Evolutionary conservation across 2,888 invertebrate species (phyloP), one percentile per base, ranked within the genome.

Genomic region (Chrysomela aeneicollis): DNA sequence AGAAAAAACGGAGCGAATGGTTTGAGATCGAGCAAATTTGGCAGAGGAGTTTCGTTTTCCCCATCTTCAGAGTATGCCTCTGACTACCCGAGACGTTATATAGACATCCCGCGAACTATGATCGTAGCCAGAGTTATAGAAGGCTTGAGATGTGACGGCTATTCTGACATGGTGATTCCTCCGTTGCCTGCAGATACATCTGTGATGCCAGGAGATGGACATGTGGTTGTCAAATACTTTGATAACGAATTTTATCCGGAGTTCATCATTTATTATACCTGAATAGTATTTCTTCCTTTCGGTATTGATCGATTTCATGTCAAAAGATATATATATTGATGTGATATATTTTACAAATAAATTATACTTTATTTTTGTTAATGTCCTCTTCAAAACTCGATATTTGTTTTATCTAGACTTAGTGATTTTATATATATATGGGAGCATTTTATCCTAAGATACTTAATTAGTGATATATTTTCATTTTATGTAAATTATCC

Each of bases 111-210:
- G 15, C 30, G 53, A 30, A 10, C 18, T 9, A 53, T 53, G 53
- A 18, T 53, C 8, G 32, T 53, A 12, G 53, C 32, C 3, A 30
- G 30, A 10, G 53, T 53, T 17, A 18, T 53, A 32, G 53, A 53
- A 32, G 53, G n/a, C 12, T 53, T 12, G 1, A 8, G 30, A 17
- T 53, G 53, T 32, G n/a, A 32, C 6, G 32, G 53, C 6, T 10
- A 18, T 2, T 12, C n/a, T 8, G 30, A 17, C 17, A 18, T 53
- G 53, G 17, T 15, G 17, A 30, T 53, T 17, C 53, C 53, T 1
- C 32, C 53, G 3, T 6, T 17, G 17, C 53, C 53, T 15, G 4
- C n/a, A 4, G 42, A 42, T 42, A 42, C 42, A 3, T 42, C 42
- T n/a, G 42, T 15, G 3, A 42, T n/a, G n/a, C 42, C 15, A 8